These are phyloP conservation scores for Triplophysa dalaica DNA, from an alignment of 2,113 vertebrate species.

Conservation along the genomic window DNA sequence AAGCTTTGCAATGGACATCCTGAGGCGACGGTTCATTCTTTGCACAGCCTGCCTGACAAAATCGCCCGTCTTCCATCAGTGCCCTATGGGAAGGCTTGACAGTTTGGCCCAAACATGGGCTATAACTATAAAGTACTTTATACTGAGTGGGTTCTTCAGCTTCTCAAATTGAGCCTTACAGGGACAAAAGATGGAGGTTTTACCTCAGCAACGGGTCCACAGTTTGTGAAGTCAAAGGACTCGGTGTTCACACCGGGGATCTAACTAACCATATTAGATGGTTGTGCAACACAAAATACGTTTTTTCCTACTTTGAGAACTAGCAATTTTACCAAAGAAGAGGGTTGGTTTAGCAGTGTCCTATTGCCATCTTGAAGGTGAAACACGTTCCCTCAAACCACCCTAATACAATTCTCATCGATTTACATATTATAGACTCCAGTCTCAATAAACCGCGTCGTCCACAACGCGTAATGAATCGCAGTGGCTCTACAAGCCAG, in stretches of 20 bases:
- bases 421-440: slow-evolving; percentile 6
- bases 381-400: not conserved
- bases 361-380: not conserved
- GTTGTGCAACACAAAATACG: not conserved
- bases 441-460: not conserved
- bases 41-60: not conserved
- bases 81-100: slow-evolving; percentile 35
- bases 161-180: slow-evolving; percentile 8
- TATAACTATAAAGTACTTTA: slow-evolving; percentile 21
- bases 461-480: not conserved
- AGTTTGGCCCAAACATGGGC: slow-evolving; percentile 26
- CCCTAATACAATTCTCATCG: too few relatives aligned
- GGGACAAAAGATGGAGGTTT: slow-evolving; percentile 6
- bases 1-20: slow-evolving; percentile 13
- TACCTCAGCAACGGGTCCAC: not conserved
- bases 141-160: not conserved
- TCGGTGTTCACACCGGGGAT: slow-evolving; percentile 1
- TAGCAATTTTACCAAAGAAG: not conserved
- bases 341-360: not conserved
- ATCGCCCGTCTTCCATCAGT: slow-evolving; percentile 32
- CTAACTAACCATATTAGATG: not conserved
- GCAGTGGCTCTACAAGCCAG: slow-evolving; percentile 7
- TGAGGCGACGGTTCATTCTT: slow-evolving; percentile 35
- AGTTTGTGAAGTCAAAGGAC: slow-evolving; percentile 26
- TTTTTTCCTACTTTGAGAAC: not conserved